Percentiles rank a stretch among this genome's conserved stretches.
These are phyloP conservation scores for Gopherus evgoodei DNA, from an alignment of 2,113 vertebrate genomes.

Conservation along the genomic window DNA sequence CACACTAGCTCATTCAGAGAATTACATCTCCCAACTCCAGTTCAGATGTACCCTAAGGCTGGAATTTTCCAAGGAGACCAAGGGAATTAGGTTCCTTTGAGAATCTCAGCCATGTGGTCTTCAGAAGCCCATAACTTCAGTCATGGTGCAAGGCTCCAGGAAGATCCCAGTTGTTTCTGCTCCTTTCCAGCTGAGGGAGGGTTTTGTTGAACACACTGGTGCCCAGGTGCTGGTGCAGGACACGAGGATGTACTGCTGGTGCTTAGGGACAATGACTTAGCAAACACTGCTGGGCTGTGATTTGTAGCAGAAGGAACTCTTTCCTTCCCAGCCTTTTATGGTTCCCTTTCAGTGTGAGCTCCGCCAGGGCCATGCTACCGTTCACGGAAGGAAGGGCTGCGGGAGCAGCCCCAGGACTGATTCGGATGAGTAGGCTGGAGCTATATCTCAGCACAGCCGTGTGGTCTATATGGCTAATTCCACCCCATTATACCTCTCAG, in stretches of 20 bases:
- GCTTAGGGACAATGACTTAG: background rate
- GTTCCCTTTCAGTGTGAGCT: background rate
- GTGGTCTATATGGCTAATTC: fast-evolving
- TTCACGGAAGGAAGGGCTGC: background rate
- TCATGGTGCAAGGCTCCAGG: background rate
- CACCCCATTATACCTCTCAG: background rate
- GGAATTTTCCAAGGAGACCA: background rate
- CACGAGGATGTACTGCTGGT: background rate
- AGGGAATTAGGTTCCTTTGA: background rate
- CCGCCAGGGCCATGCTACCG: background rate
- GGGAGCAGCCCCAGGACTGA: background rate
- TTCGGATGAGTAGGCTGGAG: background rate
- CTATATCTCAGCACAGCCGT: background rate
- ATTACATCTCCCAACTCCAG: background rate
- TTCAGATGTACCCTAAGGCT: background rate
- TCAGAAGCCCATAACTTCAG: background rate
- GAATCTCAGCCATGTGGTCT: background rate
- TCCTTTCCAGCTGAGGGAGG: background rate
- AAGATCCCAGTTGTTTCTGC: background rate
- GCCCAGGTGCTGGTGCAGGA: background rate
- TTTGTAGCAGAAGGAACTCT: background rate
- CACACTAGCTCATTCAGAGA: background rate
- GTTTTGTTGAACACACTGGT: background rate
- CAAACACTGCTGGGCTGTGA: background rate
- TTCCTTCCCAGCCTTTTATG: background rate